Evolutionary conservation across 2,113 vertebrate genomes (phyloP).

Genomic region (Plestiodon gilberti): DNA sequence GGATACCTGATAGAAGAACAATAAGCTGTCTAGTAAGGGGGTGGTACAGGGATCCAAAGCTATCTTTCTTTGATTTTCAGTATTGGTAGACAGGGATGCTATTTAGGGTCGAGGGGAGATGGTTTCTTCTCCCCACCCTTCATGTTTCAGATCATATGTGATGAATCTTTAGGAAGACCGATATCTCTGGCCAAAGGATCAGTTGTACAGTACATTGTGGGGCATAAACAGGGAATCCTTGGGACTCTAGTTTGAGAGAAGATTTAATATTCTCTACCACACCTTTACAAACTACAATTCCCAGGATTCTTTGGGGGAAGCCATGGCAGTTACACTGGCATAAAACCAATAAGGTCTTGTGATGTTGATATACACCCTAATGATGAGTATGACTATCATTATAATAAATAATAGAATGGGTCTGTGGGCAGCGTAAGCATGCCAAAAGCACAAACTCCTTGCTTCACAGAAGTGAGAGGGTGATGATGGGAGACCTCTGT

Average conservation of each 20-base stretch:
- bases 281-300: not conserved
- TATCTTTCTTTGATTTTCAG: not conserved
- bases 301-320: not conserved
- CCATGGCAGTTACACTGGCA: not conserved
- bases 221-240: not conserved
- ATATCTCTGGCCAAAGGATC: not conserved
- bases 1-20: too few relatives aligned
- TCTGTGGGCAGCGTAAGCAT: not conserved
- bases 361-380: too few relatives aligned
- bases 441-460: not conserved
- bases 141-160: not conserved
- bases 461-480: not conserved
- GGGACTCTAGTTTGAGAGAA: not conserved
- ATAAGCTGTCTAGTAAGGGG: not conserved
- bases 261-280: not conserved
- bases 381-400: not conserved
- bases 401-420: not conserved
- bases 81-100: not conserved
- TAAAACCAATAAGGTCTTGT: not conserved
- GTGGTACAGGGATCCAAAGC: not conserved
- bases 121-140: not conserved
- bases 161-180: not conserved
- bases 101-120: not conserved
- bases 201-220: not conserved
- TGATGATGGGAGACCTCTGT: not conserved